Percentiles rank a stretch among this genome's conserved stretches.
These are phyloP conservation scores for Struthio camelus DNA, from an alignment of 2,113 vertebrate genomes.

Conservation along the genomic window DNA sequence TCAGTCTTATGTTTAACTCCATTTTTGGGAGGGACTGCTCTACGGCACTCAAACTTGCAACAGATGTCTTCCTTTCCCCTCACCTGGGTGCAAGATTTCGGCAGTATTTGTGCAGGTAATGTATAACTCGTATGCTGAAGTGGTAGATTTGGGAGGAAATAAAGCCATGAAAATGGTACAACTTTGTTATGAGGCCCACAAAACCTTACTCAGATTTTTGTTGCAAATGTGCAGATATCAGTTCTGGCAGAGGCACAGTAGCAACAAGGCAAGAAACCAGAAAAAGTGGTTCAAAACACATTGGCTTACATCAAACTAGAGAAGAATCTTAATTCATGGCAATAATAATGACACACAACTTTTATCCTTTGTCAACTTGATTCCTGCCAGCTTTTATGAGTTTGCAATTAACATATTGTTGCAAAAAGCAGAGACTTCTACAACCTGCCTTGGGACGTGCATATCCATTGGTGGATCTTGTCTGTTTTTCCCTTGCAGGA, in stretches of 20 bases:
- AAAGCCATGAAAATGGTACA: neutral
- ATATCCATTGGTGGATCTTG: neutral
- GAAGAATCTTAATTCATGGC: neutral
- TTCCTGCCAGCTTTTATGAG: neutral
- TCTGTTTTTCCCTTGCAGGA: neutral
- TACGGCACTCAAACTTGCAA: neutral
- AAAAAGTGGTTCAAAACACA: neutral
- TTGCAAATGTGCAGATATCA: neutral
- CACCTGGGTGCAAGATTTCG: neutral
- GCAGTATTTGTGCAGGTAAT: neutral
- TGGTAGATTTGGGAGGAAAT: neutral
- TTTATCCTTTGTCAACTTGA: neutral
- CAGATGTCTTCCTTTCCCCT: neutral
- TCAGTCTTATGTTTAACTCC: neutral
- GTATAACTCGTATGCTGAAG: neutral
- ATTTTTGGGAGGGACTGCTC: neutral
- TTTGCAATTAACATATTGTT: neutral
- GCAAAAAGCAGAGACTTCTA: neutral
- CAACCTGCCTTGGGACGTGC: neutral
- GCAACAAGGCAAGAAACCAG: neutral
- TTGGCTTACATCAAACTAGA: neutral
- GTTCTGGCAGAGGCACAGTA: neutral
- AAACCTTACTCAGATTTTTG: neutral
- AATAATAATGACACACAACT: neutral
- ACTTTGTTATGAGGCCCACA: neutral